Base-by-base conservation (phyloP, 2,797 vertebrate species). In the Liparis tanakae region DNA sequence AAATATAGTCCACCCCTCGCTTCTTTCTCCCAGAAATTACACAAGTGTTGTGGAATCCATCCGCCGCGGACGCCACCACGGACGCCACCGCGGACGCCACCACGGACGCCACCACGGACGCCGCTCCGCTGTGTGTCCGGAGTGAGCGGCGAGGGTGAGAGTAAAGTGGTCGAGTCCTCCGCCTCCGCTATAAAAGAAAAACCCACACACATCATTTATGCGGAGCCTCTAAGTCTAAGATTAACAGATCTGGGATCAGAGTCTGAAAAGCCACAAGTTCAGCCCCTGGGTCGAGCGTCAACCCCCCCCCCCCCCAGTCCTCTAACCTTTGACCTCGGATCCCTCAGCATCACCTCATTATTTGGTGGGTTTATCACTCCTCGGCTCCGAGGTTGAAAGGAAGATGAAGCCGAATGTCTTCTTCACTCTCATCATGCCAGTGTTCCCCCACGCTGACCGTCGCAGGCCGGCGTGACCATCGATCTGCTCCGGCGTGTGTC, bases 171-270 rank as follows among this genome's bases (percentile, higher is more conserved):
- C 18, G 1, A 30, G 25, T 68, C 39, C 37, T 48, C 25, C 25
- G 2, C 30, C 44, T 63, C 36, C 43, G 30, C 17, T 17, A 55
- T 41, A 41, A 12, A 41, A 41, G 12, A 44, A 71, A 22, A 3
- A 18, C 15, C 34, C 25, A 30, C 25, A 22, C 55, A 34, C 6
- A 3, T 63, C 8, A 58, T 20, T 53, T 33, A 59, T 67, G 70
- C 69, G 65, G 74, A 70, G 41, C 22, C 58, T 81, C 17, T 25
- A 36, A 57, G 18, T 81, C 17, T 25, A 36, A 57, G 18, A 72
- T 66, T 10, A 54, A 39, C 9, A 61, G 50, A 65, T 37, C 25
- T 6, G 8, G 15, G 25, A 20, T n/a, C 53, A 39, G 44, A 57
- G 41, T 25, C 30, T 20, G 41, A 30, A 41, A 46, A 30, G 48